Percentiles rank a stretch among this genome's conserved stretches.
phyloP scores from a whole-genome alignment of 1,140 invertebrate genomes.

The Rhopalosiphum padi region DNA sequence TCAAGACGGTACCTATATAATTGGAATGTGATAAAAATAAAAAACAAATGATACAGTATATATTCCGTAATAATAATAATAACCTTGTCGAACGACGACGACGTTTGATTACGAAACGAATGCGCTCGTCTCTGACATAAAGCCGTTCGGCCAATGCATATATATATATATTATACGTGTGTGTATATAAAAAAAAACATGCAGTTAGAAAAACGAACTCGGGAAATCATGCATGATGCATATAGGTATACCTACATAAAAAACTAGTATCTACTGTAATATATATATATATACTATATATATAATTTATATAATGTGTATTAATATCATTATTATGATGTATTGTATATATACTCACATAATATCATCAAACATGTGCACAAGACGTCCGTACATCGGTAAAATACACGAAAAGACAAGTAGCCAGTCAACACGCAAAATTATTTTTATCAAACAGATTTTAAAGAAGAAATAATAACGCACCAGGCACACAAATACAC shows the following conservation, averaged over 20 bases:
- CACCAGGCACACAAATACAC: neutral
- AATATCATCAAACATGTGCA: neutral
- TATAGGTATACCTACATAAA: neutral
- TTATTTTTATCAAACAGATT: neutral
- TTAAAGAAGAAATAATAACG: neutral
- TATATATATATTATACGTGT: neutral
- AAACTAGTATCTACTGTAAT: neutral
- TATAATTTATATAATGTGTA: neutral
- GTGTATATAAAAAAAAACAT: neutral
- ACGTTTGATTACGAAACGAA: slow-evolving; percentile 19
- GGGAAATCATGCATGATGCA: neutral
- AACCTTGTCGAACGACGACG: slow-evolving; percentile 26
- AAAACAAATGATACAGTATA: neutral
- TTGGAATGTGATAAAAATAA: slow-evolving; percentile 20
- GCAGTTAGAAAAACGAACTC: neutral
- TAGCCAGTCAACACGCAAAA: neutral
- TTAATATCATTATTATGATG: neutral
- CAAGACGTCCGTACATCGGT: neutral
- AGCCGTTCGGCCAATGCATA: neutral
- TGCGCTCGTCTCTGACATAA: neutral
- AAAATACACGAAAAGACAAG: neutral
- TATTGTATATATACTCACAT: slow-evolving; percentile 14
- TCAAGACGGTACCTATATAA: neutral
- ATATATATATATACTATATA: neutral
- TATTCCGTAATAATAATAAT: slow-evolving; percentile 25